Evolutionary conservation across 2,113 vertebrate genomes (phyloP).

Genomic region (Brachyistius frenatus): DNA sequence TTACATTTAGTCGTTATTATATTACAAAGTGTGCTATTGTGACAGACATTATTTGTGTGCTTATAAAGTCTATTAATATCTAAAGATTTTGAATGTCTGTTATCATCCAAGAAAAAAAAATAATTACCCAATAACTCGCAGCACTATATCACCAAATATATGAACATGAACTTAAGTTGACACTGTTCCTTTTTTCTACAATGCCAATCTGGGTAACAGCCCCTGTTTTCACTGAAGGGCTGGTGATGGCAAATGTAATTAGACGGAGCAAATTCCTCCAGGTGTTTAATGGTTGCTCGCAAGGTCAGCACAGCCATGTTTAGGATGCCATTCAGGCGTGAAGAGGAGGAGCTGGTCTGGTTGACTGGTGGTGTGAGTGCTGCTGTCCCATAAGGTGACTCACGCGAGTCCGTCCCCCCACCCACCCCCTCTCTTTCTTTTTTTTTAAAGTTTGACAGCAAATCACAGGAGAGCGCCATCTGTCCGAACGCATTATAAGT

Average conservation of each 20-base stretch:
- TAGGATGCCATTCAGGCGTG: conserved; percentile 76
- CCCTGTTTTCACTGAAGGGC: conserved; percentile 65
- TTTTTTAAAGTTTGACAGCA: conserved; percentile 80
- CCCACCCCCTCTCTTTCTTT: conserved; percentile 57
- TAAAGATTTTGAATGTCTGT: not conserved
- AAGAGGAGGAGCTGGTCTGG: conserved; percentile 66
- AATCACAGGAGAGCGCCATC: conserved; percentile 73
- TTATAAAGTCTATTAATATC: not conserved
- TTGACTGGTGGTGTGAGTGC: conserved; percentile 73
- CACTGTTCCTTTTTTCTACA: conserved; percentile 54
- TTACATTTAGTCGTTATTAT: not conserved
- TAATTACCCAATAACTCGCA: conserved; percentile 9
- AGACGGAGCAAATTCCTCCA: conserved; percentile 80
- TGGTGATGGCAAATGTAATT: conserved; percentile 81
- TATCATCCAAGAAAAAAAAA: not conserved
- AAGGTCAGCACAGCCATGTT: conserved; percentile 84
- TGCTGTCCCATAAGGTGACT: conserved; percentile 67
- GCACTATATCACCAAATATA: conserved; percentile 53
- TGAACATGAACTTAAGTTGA: conserved; percentile 60
- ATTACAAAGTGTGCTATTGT: not conserved
- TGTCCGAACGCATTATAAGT: conserved; percentile 72
- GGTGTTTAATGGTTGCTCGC: conserved; percentile 83
- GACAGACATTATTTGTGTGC: not conserved
- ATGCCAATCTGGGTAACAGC: conserved; percentile 50
- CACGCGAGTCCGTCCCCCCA: conserved; percentile 45